These are phyloP conservation scores for Orycteropus afer DNA, from an alignment of 2,113 vertebrate species.

Conservation along the genomic window DNA sequence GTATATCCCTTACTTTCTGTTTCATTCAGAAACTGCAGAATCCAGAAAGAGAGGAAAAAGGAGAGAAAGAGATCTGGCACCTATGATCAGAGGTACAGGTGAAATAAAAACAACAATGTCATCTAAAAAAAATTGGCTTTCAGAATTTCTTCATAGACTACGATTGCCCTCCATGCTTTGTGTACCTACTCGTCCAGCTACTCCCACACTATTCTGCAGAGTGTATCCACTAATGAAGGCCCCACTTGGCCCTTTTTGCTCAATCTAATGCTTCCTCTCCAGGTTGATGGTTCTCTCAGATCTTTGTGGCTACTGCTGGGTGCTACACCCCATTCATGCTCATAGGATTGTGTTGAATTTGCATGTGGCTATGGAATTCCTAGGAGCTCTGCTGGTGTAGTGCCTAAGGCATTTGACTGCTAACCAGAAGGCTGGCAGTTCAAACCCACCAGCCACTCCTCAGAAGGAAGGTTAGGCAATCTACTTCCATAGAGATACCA, in stretches of 20 bases:
- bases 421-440: no score
- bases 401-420: no score
- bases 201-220: neutral
- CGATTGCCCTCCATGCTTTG: neutral
- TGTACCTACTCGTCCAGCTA: neutral
- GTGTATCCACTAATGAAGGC: neutral
- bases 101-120: constrained; percentile 6
- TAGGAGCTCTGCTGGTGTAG: no score
- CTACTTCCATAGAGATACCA: no score
- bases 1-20: neutral
- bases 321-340: neutral
- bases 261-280: neutral
- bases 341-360: neutral
- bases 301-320: neutral
- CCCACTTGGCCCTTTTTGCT: neutral
- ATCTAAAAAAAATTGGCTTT: neutral
- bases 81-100: neutral
- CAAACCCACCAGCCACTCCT: no score
- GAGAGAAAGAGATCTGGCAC: neutral
- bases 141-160: neutral
- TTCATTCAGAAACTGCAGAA: neutral
- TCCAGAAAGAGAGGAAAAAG: neutral
- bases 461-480: no score
- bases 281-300: neutral
- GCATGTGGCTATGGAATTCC: neutral